These are phyloP conservation scores for Nephrotoma appendiculata DNA, from an alignment of 2,888 invertebrate species.

Conservation along the genomic window DNA sequence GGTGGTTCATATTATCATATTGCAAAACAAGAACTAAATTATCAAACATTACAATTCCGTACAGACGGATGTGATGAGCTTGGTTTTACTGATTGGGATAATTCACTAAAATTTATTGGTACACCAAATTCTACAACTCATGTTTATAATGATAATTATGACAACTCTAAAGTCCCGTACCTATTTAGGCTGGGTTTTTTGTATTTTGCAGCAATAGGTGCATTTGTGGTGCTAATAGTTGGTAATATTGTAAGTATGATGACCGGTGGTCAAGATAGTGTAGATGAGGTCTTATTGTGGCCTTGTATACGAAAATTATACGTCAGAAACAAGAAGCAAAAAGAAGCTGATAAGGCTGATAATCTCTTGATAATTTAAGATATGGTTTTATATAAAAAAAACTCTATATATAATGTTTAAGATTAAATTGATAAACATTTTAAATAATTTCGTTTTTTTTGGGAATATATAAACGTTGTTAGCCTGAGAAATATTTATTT, in stretches of 20 bases:
- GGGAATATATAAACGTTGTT: too few relatives aligned
- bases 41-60: conserved; percentile 11
- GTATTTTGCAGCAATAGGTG: conserved; percentile 50
- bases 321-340: not conserved
- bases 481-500: too few relatives aligned
- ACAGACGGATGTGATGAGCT: conserved; percentile 13
- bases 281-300: conserved; percentile 13
- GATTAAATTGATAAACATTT: too few relatives aligned
- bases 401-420: too few relatives aligned
- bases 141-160: not conserved
- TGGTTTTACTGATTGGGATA: not conserved
- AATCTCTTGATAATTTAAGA: too few relatives aligned
- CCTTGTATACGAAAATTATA: conserved; percentile 8
- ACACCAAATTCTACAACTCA: conserved; percentile 2
- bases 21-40: conserved; percentile 20
- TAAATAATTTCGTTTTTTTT: too few relatives aligned
- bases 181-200: conserved; percentile 49
- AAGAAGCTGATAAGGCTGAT: not conserved
- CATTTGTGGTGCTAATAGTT: conserved; percentile 40
- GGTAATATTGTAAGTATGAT: conserved; percentile 47
- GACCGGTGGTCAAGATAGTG: conserved; percentile 23
- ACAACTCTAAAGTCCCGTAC: not conserved
- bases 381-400: too few relatives aligned
- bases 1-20: conserved; percentile 36
- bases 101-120: not conserved